Percentiles rank a stretch among this genome's conserved stretches.
Evolutionary conservation across 2,797 vertebrate genomes (phyloP).

Genomic region (Lerista edwardsae): DNA sequence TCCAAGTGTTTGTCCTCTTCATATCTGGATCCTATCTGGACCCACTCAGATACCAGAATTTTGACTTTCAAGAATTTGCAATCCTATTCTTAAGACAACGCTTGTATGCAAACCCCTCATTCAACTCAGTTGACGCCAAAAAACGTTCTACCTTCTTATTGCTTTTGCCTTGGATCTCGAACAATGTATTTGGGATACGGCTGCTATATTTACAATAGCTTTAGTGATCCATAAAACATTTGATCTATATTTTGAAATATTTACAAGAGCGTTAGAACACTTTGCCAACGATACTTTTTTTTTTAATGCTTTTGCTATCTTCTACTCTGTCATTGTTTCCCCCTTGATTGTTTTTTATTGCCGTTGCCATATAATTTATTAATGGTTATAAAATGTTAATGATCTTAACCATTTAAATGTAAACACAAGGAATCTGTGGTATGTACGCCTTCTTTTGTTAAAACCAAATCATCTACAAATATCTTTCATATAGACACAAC

Average conservation of each 20-base stretch:
- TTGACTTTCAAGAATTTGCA: too few species aligned
- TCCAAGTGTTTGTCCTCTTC: too few species aligned
- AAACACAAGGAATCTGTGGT: constrained; percentile 50
- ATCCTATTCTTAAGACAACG: not conserved
- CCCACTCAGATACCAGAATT: not conserved
- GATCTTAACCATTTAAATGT: constrained; percentile 35
- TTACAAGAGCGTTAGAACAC: constrained; percentile 55
- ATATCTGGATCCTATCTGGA: too few species aligned
- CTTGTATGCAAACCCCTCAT: constrained; percentile 1
- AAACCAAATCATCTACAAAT: constrained; percentile 29
- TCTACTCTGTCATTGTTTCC: constrained; percentile 23
- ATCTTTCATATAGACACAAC: constrained; percentile 4
- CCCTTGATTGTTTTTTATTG: constrained; percentile 38
- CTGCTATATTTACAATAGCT: constrained; percentile 70
- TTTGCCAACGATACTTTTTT: constrained; percentile 53
- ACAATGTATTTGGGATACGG: constrained; percentile 70
- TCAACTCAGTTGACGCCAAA: constrained; percentile 21
- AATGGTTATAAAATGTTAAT: constrained; percentile 33
- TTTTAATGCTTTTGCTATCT: constrained; percentile 46
- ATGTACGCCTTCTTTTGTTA: not conserved
- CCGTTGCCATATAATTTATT: constrained; percentile 26
- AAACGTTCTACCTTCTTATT: constrained; percentile 57
- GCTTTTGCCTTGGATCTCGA: constrained; percentile 55
- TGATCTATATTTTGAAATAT: constrained; percentile 56
- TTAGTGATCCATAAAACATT: constrained; percentile 62